Conservation (phyloP, 2,888 invertebrate genomes). For the Molanna angustata region DNA sequence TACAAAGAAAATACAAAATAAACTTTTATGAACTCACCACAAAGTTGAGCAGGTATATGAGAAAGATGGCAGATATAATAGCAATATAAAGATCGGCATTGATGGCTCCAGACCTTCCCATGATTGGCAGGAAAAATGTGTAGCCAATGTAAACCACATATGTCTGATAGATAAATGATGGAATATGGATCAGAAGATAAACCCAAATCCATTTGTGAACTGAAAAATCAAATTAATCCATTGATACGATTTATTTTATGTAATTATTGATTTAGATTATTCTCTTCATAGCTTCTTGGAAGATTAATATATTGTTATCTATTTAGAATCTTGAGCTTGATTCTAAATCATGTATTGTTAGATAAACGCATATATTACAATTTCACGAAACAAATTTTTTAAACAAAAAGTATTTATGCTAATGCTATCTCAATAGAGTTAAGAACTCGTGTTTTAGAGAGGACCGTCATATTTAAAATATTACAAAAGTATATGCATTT, state of each 20-base stretch:
- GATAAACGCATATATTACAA: no score
- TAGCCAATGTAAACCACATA: conserved; percentile 34
- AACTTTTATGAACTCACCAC: conserved; percentile 12
- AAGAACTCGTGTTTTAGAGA: no score
- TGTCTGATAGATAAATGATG: conserved; percentile 38
- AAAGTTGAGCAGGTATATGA: conserved; percentile 39
- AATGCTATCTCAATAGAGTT: no score
- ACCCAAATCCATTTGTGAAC: conserved; percentile 38
- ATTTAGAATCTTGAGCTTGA: no score
- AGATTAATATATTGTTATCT: no score
- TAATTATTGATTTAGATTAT: no score
- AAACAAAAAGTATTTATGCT: no score
- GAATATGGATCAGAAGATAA: conserved; percentile 36
- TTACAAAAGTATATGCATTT: no score
- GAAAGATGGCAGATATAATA: conserved; percentile 40
- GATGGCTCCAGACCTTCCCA: conserved; percentile 44
- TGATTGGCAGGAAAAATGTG: conserved; percentile 43
- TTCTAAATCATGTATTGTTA: no score
- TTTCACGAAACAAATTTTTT: no score
- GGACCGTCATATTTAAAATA: no score
- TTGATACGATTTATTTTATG: not conserved
- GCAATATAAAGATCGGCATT: conserved; percentile 50
- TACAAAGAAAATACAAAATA: not conserved
- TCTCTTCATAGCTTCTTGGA: no score
- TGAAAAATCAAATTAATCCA: conserved; percentile 3